Evolutionary conservation across 2,113 vertebrate genomes (phyloP).

Genomic region (Chamaetylas fuelleborni): DNA sequence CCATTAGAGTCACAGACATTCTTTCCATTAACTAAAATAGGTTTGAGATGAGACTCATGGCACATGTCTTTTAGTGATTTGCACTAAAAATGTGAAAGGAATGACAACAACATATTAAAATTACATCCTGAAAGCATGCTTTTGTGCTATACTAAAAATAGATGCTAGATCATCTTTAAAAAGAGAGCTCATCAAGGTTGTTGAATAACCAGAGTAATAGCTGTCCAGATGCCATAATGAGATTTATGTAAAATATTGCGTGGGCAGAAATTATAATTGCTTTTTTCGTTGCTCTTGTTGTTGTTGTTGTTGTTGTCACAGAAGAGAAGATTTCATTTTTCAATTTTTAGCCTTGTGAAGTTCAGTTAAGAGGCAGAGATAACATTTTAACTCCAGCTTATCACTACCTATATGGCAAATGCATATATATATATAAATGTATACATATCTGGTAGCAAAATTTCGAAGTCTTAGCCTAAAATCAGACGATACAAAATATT

Average conservation of each 20-base stretch:
- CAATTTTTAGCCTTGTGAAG: not conserved
- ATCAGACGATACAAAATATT: not conserved
- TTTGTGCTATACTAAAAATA: slow-evolving; percentile 22
- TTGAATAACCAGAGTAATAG: slow-evolving; percentile 22
- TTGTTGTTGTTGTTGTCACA: not conserved
- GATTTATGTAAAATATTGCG: slow-evolving; percentile 30
- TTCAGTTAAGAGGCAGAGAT: not conserved
- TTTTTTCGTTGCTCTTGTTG: not conserved
- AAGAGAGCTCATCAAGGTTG: not conserved
- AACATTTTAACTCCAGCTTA: not conserved
- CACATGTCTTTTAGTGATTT: not conserved
- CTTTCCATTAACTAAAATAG: not conserved
- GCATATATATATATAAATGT: not conserved
- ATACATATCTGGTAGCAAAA: not conserved
- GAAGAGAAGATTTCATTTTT: slow-evolving; percentile 22
- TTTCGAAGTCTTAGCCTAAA: not conserved
- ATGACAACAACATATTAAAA: not conserved
- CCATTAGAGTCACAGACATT: not conserved
- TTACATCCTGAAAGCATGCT: not conserved
- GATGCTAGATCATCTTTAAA: not conserved
- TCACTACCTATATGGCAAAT: not conserved
- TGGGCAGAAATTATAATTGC: slow-evolving; percentile 15
- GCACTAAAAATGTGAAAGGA: not conserved
- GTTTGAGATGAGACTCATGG: not conserved
- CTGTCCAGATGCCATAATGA: slow-evolving; percentile 35